Evolutionary conservation across 2,797 vertebrate species (phyloP), one percentile per base, ranked within the genome.

Genomic region (Lagorchestes hirsutus): DNA sequence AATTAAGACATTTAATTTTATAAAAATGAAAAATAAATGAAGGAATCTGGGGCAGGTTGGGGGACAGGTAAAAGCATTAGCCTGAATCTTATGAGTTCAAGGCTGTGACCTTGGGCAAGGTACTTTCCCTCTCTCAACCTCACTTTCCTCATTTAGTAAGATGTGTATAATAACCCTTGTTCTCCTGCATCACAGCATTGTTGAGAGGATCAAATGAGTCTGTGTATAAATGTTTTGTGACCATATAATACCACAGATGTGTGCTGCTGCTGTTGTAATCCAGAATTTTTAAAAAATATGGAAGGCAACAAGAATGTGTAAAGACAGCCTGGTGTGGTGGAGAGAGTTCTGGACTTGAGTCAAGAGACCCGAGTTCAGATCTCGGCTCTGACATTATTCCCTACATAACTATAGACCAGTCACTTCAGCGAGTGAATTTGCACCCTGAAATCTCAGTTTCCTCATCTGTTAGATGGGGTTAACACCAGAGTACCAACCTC

Each of bases 391-490:
- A 5, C 40, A 31, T 46, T 16, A 67, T n/a, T n/a, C 24, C 40
- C 40, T 9, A 56, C 0, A 50, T 46, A 62, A 58, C 34, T 28
- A 52, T 27, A 3, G 91, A 55, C 3, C 6, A 40, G 54, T 27
- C 16, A 54, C 91, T 55, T 82, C 9, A n/a, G 4, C 13, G 31
- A 62, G 12, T 62, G 29, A 62, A 31, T 4, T 31, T 62, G 31
- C 0, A 34, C 91, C 92, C 58, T 91, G 57, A 52, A 94, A 29
- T 29, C 94, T 91, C 11, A 46, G n/a, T 52, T 92, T 90, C 59
- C 74, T 93, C 55, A 9, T 55, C 96, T 90, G 50, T 40, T 67
- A 94, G 93, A 95, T 10, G 93, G n/a, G 29, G n/a, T 46, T 90
- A 52, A 34, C 62, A 54, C 31, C 14, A n/a, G 9, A 27, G 56